phyloP scores from a whole-genome alignment of 1,140 invertebrate genomes.

The Drosophila santomea region DNA sequence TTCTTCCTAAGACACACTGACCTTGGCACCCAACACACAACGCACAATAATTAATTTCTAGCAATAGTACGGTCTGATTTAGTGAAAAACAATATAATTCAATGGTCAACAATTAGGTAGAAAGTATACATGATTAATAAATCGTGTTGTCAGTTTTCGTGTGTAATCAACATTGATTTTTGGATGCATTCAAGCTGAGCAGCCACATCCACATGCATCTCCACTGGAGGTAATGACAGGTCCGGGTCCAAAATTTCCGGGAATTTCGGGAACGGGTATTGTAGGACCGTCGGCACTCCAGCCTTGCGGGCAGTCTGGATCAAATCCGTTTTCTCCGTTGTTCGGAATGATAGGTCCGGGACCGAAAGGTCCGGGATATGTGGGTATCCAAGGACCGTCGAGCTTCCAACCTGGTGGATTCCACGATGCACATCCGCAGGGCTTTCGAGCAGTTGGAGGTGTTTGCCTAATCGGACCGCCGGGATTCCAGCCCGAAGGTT shows the following conservation, averaged over 20 bases:
- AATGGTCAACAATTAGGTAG: constrained; percentile 1
- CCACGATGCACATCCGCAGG: neutral
- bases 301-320: neutral
- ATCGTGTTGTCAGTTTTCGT: neutral
- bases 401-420: neutral
- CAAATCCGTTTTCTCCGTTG: neutral
- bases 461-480: neutral
- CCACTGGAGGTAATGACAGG: neutral
- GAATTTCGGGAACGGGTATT: neutral
- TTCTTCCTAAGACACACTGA: neutral
- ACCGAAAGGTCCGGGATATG: neutral
- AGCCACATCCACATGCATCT: neutral
- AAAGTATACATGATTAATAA: neutral
- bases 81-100: constrained; percentile 1
- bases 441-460: neutral
- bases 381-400: neutral
- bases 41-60: neutral
- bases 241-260: neutral
- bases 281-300: neutral
- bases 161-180: neutral
- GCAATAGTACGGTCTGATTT: no score
- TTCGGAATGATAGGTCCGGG: neutral
- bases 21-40: neutral
- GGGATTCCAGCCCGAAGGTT: neutral
- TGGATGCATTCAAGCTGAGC: no score